phyloP scores from a whole-genome alignment of 2,888 invertebrate species.

The Plagodis dolabraria region DNA sequence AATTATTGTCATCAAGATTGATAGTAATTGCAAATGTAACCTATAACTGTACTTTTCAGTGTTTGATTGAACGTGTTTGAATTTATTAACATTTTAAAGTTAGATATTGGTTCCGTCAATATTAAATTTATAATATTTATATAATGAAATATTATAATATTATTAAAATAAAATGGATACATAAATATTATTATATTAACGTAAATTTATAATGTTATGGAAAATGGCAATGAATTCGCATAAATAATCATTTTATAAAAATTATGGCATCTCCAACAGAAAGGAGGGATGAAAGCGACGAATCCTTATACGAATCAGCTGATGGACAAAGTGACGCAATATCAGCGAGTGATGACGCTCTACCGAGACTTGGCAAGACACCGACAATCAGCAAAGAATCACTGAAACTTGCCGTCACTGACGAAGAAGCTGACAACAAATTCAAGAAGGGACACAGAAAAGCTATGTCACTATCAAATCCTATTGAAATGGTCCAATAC shows the following conservation, averaged over 20 bases:
- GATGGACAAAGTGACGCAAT: conserved; percentile 78
- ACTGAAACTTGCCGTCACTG: conserved; percentile 75
- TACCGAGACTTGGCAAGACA: conserved; percentile 69
- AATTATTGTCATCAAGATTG: conserved; percentile 23
- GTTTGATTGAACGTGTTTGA: no score
- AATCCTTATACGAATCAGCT: conserved; percentile 78
- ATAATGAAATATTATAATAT: no score
- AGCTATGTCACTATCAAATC: conserved; percentile 79
- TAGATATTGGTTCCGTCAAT: no score
- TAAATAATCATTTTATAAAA: conserved; percentile 20
- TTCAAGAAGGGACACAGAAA: conserved; percentile 75
- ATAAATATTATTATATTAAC: background rate
- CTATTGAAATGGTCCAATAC: conserved; percentile 75
- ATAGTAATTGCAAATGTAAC: conserved; percentile 6
- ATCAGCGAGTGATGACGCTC: conserved; percentile 74
- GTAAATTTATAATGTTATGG: background rate
- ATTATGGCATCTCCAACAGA: conserved; percentile 59
- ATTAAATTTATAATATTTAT: no score
- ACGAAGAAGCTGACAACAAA: conserved; percentile 72
- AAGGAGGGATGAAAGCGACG: conserved; percentile 79
- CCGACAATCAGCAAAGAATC: conserved; percentile 80
- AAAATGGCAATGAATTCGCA: conserved; percentile 33
- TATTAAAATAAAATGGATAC: no score
- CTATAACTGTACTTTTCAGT: conserved; percentile 6
- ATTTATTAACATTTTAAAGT: no score